Evolutionary conservation across 2,113 vertebrate genomes (phyloP).

Genomic region (Alligator mississippiensis): DNA sequence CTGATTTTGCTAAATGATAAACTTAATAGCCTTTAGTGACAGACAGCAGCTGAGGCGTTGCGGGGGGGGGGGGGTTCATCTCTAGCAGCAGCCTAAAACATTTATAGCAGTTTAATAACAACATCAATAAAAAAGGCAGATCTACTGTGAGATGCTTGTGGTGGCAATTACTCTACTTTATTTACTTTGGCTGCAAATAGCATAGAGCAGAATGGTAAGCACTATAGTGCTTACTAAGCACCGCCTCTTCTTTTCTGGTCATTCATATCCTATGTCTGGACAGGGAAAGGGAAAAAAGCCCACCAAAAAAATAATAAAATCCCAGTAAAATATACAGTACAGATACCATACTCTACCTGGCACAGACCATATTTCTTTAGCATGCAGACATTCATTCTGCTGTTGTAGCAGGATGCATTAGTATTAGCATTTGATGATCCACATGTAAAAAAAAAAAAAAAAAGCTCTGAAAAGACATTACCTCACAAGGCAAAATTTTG

Average conservation of each 20-base stretch:
- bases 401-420: constrained; percentile 14
- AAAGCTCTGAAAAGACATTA: constrained; percentile 60
- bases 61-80: neutral
- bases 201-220: neutral
- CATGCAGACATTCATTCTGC: neutral
- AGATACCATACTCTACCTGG: neutral
- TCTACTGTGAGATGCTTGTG: constrained; percentile 25
- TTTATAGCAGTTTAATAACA: constrained; percentile 38
- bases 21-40: constrained; percentile 54
- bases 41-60: constrained; percentile 33
- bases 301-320: neutral
- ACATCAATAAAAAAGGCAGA: constrained; percentile 39
- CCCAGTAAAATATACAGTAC: neutral
- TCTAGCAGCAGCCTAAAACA: constrained; percentile 19
- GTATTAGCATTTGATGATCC: neutral
- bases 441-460: neutral
- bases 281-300: neutral
- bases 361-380: neutral
- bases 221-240: constrained; percentile 15
- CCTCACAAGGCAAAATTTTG: constrained; percentile 69
- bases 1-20: constrained; percentile 68
- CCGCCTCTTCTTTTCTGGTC: constrained; percentile 6
- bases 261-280: neutral
- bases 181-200: constrained; percentile 49
- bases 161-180: constrained; percentile 33